Percentiles rank a stretch among this genome's conserved stretches.
phyloP scores from a whole-genome alignment of 2,888 invertebrate species.

The Harpalus rubripes region DNA sequence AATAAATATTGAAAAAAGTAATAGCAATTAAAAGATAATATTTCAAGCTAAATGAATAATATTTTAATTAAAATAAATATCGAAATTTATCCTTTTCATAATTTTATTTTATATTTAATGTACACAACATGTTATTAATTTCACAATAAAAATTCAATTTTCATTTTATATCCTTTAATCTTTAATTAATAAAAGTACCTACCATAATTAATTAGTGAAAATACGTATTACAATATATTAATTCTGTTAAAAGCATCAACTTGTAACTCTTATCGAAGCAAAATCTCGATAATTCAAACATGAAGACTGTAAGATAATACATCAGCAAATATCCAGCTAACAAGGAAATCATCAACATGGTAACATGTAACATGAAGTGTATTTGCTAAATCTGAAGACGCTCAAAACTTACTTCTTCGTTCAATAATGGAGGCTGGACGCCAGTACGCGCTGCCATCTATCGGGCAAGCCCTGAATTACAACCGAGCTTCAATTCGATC shows the following conservation, averaged over 20 bases:
- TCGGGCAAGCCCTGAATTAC: conserved; percentile 47
- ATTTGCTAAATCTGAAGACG: background rate
- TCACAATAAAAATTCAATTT: background rate
- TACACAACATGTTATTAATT: background rate
- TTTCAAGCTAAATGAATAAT: background rate
- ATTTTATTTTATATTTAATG: background rate
- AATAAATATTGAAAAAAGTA: background rate
- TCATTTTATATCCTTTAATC: too few relatives aligned
- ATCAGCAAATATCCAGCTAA: conserved; percentile 34
- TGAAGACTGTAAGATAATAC: conserved; percentile 42
- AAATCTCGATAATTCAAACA: conserved; percentile 22
- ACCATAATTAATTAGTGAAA: background rate
- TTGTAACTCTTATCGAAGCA: background rate
- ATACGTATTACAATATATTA: background rate
- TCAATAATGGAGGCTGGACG: conserved; percentile 56
- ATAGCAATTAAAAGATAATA: background rate
- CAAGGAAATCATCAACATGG: conserved; percentile 36
- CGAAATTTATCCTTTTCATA: background rate
- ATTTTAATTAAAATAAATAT: background rate
- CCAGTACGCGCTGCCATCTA: conserved; percentile 59
- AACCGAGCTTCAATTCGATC: conserved; percentile 22
- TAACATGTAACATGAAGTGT: conserved; percentile 20
- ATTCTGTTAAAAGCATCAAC: background rate
- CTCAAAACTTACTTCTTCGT: conserved; percentile 63
- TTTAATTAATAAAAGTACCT: background rate